A percentile compares a stretch with the other conserved stretches of the same genome.
phyloP scores from a whole-genome alignment of 2,113 vertebrate species.

The Tychaedon coryphoeus region DNA sequence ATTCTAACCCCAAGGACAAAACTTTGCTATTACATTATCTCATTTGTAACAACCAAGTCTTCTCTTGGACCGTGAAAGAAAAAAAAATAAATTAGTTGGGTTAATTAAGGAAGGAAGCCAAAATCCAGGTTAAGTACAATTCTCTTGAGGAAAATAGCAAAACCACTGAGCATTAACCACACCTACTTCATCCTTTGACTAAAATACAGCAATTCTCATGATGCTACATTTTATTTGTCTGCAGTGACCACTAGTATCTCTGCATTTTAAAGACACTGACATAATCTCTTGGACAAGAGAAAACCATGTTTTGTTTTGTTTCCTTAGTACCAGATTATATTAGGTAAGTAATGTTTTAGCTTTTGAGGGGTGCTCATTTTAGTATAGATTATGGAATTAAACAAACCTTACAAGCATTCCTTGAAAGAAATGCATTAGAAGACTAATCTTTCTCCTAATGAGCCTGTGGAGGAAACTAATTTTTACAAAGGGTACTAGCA shows the following conservation, averaged over 20 bases:
- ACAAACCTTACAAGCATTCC: not conserved
- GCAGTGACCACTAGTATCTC: not conserved
- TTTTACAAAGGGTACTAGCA: not conserved
- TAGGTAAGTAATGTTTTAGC: not conserved
- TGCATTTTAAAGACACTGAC: not conserved
- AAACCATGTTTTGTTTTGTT: not conserved
- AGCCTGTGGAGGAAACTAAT: not conserved
- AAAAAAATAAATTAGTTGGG: not conserved
- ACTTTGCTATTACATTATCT: not conserved
- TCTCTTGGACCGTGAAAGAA: rapidly evolving
- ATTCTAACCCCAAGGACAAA: not conserved
- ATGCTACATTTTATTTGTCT: not conserved
- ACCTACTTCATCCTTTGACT: not conserved
- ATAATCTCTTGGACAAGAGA: not conserved
- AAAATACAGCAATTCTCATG: not conserved
- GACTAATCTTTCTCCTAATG: not conserved
- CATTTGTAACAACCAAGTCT: not conserved
- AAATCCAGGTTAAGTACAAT: not conserved
- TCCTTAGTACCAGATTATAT: not conserved
- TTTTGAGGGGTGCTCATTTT: not conserved
- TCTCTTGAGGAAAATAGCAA: not conserved
- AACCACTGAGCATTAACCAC: not conserved
- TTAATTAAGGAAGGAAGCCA: slow-evolving; percentile 3
- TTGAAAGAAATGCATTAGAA: not conserved
- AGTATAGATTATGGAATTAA: not conserved